A percentile compares a stretch with the other conserved stretches of the same genome.
Evolutionary conservation across 2,888 invertebrate species (phyloP).

Genomic region (Aphrophora alni): DNA sequence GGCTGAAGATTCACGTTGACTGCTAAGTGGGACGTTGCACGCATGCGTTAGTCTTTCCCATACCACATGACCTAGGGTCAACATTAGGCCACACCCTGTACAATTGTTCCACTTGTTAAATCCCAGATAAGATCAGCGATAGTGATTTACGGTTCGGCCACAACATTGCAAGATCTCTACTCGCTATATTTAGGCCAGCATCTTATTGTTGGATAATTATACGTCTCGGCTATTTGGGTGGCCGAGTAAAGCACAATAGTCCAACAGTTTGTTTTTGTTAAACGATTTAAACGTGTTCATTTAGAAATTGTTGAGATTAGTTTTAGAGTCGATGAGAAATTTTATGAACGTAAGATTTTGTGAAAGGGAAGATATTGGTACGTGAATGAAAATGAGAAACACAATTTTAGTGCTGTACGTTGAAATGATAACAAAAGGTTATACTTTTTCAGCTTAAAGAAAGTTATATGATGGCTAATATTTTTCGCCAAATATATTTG

Average conservation of each 20-base stretch:
- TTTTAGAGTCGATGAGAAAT: no score
- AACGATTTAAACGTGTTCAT: no score
- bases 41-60: background rate
- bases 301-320: no score
- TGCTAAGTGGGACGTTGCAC: background rate
- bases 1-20: background rate
- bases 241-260: background rate
- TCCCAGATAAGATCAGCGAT: background rate
- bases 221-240: background rate
- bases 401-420: no score
- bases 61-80: background rate
- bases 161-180: background rate
- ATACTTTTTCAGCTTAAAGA: no score
- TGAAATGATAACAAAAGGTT: no score
- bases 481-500: no score
- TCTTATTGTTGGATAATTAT: background rate
- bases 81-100: slow-evolving; percentile 2
- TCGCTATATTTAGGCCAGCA: background rate
- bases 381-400: no score
- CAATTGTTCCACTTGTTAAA: slow-evolving; percentile 6
- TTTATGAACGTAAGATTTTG: no score
- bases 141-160: slow-evolving; percentile 1
- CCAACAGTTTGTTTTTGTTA: no score
- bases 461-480: no score
- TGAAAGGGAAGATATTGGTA: no score